Evolutionary conservation across 2,113 vertebrate species (phyloP).

Genomic region (Gracilinanus agilis): DNA sequence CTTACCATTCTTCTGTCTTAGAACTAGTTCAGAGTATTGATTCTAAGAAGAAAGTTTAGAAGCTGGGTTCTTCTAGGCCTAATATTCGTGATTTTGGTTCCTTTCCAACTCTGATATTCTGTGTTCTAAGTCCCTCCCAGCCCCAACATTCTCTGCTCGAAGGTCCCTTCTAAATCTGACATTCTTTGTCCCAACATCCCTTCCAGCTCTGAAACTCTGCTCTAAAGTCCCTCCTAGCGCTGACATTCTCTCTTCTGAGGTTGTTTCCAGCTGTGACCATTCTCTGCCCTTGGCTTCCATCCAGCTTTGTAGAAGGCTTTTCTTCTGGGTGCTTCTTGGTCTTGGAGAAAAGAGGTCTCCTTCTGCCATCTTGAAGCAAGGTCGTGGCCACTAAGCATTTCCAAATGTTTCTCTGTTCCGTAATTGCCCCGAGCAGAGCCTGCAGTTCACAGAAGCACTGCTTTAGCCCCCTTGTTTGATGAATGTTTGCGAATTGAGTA

Average conservation of each 20-base stretch:
- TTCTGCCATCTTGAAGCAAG: neutral
- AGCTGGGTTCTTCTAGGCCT: neutral
- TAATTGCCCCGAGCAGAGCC: neutral
- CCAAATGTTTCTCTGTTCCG: neutral
- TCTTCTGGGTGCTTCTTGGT: neutral
- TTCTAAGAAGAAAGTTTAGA: no score
- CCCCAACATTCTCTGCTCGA: no score
- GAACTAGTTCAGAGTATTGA: no score
- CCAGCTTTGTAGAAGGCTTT: neutral
- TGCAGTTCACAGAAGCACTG: neutral
- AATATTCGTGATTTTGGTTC: no score
- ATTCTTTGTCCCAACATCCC: neutral
- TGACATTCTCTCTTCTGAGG: neutral
- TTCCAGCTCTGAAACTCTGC: neutral
- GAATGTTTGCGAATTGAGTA: neutral
- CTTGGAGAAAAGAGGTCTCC: neutral
- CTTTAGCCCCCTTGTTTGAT: neutral
- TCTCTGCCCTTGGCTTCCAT: neutral
- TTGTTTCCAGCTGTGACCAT: neutral
- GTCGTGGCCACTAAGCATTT: neutral
- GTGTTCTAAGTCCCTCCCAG: no score
- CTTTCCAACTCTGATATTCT: neutral
- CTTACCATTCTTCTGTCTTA: no score
- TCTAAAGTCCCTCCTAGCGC: neutral
- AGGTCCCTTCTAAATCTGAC: neutral